These are phyloP conservation scores for Invenusta paracnida DNA, from an alignment of 2,888 invertebrate genomes.

Conservation along the genomic window DNA sequence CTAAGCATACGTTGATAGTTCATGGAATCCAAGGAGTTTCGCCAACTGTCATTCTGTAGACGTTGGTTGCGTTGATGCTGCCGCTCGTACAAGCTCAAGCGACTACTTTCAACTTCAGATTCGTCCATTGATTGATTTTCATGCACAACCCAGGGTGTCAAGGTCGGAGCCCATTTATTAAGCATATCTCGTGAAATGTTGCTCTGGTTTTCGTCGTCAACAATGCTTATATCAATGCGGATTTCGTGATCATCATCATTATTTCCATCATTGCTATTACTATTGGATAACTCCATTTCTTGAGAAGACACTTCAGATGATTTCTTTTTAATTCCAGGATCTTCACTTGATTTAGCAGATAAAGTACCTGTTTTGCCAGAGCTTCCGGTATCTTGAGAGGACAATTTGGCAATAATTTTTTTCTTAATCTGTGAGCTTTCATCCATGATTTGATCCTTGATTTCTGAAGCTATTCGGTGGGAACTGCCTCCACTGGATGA, in stretches of 20 bases:
- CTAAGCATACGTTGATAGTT: no score
- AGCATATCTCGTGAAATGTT: neutral
- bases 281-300: no score
- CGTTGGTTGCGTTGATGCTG: neutral
- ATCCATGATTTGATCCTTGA: no score
- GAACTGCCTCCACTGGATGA: no score
- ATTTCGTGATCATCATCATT: no score
- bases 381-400: neutral
- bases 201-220: neutral
- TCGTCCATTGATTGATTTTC: neutral
- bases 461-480: no score
- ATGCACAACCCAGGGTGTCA: neutral
- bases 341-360: neutral
- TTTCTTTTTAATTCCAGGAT: no score
- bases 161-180: neutral
- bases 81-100: neutral
- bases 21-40: neutral
- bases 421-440: neutral
- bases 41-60: neutral
- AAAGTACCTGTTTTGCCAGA: neutral
- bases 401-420: neutral
- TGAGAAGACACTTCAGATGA: no score
- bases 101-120: neutral
- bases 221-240: no score
- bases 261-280: no score